Base-by-base conservation (phyloP, 2,888 invertebrate genomes). In the Dorcus hopei region DNA sequence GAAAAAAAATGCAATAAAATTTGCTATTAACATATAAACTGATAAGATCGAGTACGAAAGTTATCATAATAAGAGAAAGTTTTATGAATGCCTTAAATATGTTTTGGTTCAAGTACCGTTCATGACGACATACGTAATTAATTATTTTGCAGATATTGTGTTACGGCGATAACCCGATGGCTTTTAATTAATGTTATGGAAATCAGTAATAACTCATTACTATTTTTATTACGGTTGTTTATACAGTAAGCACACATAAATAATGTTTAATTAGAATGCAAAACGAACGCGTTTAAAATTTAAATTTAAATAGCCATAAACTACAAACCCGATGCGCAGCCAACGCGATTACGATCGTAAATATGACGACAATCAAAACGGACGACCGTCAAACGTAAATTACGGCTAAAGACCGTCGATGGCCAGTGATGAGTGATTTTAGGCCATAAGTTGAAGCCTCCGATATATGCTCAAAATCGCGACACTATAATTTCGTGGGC, bases 401-500 rank as follows among this genome's bases (percentile, higher is more conserved):
- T 33, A 33, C 26, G 26, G 26, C 26, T 33, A 51, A 49, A 52
- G 41, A 51, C 43, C 38, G 54, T 33, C 54, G 26, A 50, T 38
- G 54, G 50, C 41, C 58, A 50, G 40, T 55, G 54, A 47, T 59
- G 54, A 51, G 39, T 38, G 41, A 38, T 51, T 51, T 38, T 33
- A 33, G 26, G 26, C 26, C 26, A 33, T 33, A 33, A 33, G 26
- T 33, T 33, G 6, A 33, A 33, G 26, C 26, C 26, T 33, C 26
- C 26, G 26, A 33, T 33, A 33, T 33, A 33, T 33, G 26, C 6
- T 33, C 23, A 38, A 49, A 49, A 49, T 40, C 67, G 72, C 72
- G 73, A 73, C 73, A 72, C 76, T 73, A 72, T 78, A 77, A 78
- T 78, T 78, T 77, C 71, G 75, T 77, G 73, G 76, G 76, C 75